phyloP scores from a whole-genome alignment of 2,888 invertebrate genomes.

The Creontiades dilutus region DNA sequence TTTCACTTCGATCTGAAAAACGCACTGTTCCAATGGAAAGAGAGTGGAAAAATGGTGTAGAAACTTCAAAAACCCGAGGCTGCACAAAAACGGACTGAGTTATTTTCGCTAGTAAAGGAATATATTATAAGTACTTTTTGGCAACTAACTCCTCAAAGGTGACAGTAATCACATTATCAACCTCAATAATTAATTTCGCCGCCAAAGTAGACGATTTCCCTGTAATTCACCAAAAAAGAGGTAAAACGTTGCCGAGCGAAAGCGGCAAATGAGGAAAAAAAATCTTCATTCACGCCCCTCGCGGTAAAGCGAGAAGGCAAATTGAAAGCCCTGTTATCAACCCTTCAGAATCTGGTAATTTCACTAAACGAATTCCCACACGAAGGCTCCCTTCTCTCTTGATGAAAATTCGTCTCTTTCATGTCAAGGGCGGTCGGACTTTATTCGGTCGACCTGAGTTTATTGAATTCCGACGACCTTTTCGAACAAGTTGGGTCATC shows the following conservation, averaged over 20 bases:
- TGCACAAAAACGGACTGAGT: no score
- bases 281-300: background rate
- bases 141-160: no score
- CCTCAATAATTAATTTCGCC: no score
- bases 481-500: background rate
- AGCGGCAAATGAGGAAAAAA: background rate
- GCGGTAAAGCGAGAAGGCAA: background rate
- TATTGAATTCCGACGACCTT: background rate
- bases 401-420: constrained; percentile 2
- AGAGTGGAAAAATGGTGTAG: no score
- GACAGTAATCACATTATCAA: no score
- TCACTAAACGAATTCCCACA: constrained; percentile 17
- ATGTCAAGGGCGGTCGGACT: background rate
- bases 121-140: no score
- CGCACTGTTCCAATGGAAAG: no score
- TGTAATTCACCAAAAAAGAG: background rate
- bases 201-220: no score
- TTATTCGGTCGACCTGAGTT: background rate
- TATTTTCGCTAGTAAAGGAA: no score
- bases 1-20: no score
- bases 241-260: background rate
- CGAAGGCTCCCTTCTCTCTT: background rate
- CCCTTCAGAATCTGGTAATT: constrained; percentile 23
- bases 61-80: no score
- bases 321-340: background rate